Evolutionary conservation across 2,888 invertebrate species (phyloP).

Genomic region (Glaucopsyche alexis): DNA sequence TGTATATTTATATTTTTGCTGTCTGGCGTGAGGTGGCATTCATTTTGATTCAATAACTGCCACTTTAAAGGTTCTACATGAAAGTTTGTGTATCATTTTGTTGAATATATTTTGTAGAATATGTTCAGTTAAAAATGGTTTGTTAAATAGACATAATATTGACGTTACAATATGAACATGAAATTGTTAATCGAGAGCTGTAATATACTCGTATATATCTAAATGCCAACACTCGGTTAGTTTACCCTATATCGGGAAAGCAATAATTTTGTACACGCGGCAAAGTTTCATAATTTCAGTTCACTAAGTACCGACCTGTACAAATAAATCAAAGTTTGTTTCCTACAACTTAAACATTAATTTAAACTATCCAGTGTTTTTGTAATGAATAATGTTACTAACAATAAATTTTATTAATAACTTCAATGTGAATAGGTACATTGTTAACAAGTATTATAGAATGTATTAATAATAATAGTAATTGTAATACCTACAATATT

Average conservation of each 20-base stretch:
- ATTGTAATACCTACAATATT: background rate
- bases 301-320: background rate
- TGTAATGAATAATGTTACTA: constrained; percentile 18
- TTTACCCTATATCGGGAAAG: background rate
- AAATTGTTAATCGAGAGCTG: too few species aligned
- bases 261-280: constrained; percentile 3
- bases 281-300: constrained; percentile 11
- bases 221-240: background rate
- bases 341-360: constrained; percentile 1
- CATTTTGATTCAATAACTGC: too few species aligned
- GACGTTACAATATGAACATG: too few species aligned
- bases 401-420: constrained; percentile 17
- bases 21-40: too few species aligned
- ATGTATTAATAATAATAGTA: background rate
- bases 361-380: constrained; percentile 8
- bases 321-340: constrained; percentile 25
- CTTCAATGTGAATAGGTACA: constrained; percentile 7
- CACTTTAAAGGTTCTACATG: too few species aligned
- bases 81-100: too few species aligned
- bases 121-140: too few species aligned
- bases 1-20: background rate
- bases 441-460: constrained; percentile 4
- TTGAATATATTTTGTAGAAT: too few species aligned
- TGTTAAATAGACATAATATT: too few species aligned
- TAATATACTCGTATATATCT: background rate